Evolutionary conservation across 2,797 vertebrate species (phyloP), one percentile per base, ranked within the genome.

Genomic region (Philypnodon macrostomus): DNA sequence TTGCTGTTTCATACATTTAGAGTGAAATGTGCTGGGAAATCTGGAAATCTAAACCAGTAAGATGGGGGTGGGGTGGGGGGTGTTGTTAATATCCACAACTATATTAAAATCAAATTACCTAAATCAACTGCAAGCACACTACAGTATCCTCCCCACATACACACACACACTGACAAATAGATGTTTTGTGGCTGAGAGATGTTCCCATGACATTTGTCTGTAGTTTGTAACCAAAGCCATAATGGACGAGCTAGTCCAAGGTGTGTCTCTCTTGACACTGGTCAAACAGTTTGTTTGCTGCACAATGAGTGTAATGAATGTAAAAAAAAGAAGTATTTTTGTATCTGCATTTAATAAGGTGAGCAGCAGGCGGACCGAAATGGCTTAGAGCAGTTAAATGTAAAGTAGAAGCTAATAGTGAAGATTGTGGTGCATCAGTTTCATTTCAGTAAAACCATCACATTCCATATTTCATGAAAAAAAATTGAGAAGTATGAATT

Each of bases 201-300:
- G 66, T 75, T 80, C 68, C 66, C 63, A 77, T 73, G 53, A 66
- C 54, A 24, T 35, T 70, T 10, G 36, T 56, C 29, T 63, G 21
- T 51, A 29, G n/a, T 13, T 14, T 54, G 70, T 67, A 70, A 81
- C 61, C 40, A 62, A 40, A 82, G 24, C 67, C 40, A 50, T 30
- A 45, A 12, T 7, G 0, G 35, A 54, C 15, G 32, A 66, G 34
- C 32, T 44, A 19, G 33, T 66, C 15, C 19, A 62, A 72, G 73
- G 73, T 14, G 69, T 79, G 54, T 63, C 53, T 57, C 33, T 47
- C 10, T 31, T 35, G 49, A 53, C 34, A 18, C 42, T 50, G 47
- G 41, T 17, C 53, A 63, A 70, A 74, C 45, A 58, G 17, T 7
- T 32, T 45, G 40, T 46, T 55, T 46, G 40, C 39, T 40, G 12